Base-by-base conservation (phyloP, 2,113 vertebrate genomes). In the Rhizomys pruinosus region DNA sequence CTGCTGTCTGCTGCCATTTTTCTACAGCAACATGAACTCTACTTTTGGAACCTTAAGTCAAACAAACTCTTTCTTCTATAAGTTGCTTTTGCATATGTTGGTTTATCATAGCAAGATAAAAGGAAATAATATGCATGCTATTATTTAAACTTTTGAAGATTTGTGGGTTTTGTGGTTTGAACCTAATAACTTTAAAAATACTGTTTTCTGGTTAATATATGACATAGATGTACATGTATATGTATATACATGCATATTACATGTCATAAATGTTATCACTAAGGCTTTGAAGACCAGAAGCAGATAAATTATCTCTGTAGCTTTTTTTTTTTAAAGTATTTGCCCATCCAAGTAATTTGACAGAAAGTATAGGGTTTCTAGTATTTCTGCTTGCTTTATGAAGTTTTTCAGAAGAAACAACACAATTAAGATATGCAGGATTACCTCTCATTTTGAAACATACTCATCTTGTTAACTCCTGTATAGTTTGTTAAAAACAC, bases 121-220 rank as follows among this genome's bases (percentile, higher is more conserved):
- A 52, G 47, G 6, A 52, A 52, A 6, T 52, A 52, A 52, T 52
- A 52, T 52, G 77, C 29, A 80, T 61, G n/a, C 7, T 87, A 39
- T 93, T 20, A 71, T 78, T 90, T 74, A 68, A 90, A 90, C 37
- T 74, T 89, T 77, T 84, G 29, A 5, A 77, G 32, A 80, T 68
- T 71, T 87, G 29, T 93, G 13, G 15, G 5, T 79, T 61, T 86
- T 42, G 17, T 71, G 87, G 32, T 47, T 34, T 76, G 55, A 89
- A 72, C 5, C 25, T 71, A 71, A 93, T 81, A 76, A 47, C 69
- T 84, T 39, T n/a, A 17, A 1, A 91, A 89, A 84, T 78, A 78
- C 22, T 78, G 57, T 59, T 80, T 59, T 59, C 32, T 80, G 57
- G 11, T 59, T 37, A 78, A 57, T 12, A 9, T 80, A 57, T 57